Evolutionary conservation across 2,888 invertebrate species (phyloP).

Genomic region (Troides oblongomaculatus): DNA sequence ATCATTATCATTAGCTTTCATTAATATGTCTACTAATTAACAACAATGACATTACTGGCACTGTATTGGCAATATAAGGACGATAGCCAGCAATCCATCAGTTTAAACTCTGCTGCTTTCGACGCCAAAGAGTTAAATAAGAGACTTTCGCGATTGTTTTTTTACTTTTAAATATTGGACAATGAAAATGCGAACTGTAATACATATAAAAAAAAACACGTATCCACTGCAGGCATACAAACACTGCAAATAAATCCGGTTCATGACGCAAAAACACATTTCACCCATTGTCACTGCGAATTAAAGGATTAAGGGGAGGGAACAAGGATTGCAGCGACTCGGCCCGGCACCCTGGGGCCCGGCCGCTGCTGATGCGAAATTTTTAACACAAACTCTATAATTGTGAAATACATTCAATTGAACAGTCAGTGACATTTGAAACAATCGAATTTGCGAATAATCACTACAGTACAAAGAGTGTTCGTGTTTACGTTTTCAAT

Average conservation of each 20-base stretch:
- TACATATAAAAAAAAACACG: conserved; percentile 6
- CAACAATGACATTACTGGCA: no score
- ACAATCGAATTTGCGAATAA: conserved; percentile 11
- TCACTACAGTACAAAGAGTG: background rate
- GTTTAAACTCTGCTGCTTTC: no score
- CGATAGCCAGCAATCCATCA: no score
- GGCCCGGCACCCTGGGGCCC: background rate
- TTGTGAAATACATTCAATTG: conserved; percentile 15
- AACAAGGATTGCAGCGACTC: conserved; percentile 5
- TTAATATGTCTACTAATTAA: no score
- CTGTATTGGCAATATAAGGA: no score
- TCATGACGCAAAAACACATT: conserved; percentile 11
- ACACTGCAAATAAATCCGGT: conserved; percentile 10
- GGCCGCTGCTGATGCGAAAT: conserved; percentile 10
- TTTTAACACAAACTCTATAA: conserved; percentile 20
- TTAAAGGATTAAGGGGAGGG: conserved; percentile 26
- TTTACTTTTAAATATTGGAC: no score
- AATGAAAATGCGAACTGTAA: no score
- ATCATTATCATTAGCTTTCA: no score
- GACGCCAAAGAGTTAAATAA: no score
- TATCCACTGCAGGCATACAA: conserved; percentile 6
- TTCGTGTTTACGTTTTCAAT: no score
- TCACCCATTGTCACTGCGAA: conserved; percentile 25
- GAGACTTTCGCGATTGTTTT: no score
- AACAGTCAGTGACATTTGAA: conserved; percentile 11